Conservation (phyloP, 2,888 invertebrate genomes). For the Ypsolopha sequella region DNA sequence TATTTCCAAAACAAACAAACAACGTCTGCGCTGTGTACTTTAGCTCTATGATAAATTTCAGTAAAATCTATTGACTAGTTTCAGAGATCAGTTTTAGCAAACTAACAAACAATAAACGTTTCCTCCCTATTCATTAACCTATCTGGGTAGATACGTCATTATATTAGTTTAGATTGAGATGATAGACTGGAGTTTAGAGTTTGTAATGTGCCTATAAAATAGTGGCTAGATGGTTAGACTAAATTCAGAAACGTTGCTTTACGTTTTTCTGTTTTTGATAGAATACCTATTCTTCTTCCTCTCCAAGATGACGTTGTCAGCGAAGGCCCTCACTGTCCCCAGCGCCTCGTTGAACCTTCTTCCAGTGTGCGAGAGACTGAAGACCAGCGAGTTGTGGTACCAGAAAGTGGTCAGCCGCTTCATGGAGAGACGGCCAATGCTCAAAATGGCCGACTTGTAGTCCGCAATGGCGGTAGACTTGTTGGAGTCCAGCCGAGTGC, state of each 20-base stretch:
- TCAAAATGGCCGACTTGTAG: conserved; percentile 64
- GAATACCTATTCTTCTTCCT: conserved; percentile 34
- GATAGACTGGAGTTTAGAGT: background rate
- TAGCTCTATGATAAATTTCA: no score
- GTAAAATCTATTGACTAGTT: no score
- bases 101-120: no score
- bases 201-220: background rate
- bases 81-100: no score
- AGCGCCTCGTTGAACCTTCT: conserved; percentile 54
- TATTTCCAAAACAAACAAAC: no score
- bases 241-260: background rate
- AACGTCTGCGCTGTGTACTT: no score
- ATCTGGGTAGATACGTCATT: no score
- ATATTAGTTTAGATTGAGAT: no score
- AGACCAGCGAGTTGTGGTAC: conserved; percentile 66
- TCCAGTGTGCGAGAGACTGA: conserved; percentile 49
- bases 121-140: no score
- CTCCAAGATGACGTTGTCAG: conserved; percentile 65
- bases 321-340: conserved; percentile 60
- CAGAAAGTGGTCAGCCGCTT: conserved; percentile 57
- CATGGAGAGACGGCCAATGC: conserved; percentile 33
- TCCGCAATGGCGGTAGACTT: conserved; percentile 38
- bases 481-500: conserved; percentile 58
- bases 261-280: no score
- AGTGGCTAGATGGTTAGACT: background rate